Evolutionary conservation across 1,140 invertebrate species (phyloP).

Genomic region (Hormaphis cornu): DNA sequence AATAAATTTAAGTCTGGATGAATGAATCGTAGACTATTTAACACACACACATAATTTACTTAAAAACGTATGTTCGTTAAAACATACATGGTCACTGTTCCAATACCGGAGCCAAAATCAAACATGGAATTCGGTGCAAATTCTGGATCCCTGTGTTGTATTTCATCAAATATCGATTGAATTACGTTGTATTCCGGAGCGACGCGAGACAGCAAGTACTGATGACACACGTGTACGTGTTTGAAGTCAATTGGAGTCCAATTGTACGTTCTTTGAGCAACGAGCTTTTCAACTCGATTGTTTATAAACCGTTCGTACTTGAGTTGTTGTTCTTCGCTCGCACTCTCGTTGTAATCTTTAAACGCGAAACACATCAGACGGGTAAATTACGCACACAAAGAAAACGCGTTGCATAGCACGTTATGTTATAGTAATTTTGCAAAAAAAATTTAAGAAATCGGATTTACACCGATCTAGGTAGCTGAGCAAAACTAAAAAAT

Average conservation of each 20-base stretch:
- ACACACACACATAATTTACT: too few relatives aligned
- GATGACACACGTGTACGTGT: conserved; percentile 47
- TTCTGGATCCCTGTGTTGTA: conserved; percentile 51
- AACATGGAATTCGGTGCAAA: conserved; percentile 68
- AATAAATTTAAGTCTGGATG: too few relatives aligned
- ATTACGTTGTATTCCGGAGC: conserved; percentile 67
- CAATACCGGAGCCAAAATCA: conserved; percentile 85
- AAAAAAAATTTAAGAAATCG: not conserved
- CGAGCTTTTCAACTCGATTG: conserved; percentile 40
- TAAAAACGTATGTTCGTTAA: not conserved
- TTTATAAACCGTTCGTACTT: conserved; percentile 36
- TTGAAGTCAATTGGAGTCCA: conserved; percentile 66
- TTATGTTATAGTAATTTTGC: not conserved
- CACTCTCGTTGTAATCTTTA: conserved; percentile 34
- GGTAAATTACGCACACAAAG: not conserved
- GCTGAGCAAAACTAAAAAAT: too few relatives aligned
- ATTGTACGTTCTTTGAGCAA: conserved; percentile 53
- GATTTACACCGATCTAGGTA: too few relatives aligned
- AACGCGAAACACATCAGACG: not conserved
- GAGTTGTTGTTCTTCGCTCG: conserved; percentile 41
- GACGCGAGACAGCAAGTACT: conserved; percentile 60
- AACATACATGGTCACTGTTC: conserved; percentile 65
- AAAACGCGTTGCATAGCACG: not conserved
- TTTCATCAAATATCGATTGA: conserved; percentile 62
- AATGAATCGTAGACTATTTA: too few relatives aligned